A percentile compares a stretch with the other conserved stretches of the same genome.
phyloP scores from a whole-genome alignment of 2,113 vertebrate genomes.

The Alexandromys fortis region DNA sequence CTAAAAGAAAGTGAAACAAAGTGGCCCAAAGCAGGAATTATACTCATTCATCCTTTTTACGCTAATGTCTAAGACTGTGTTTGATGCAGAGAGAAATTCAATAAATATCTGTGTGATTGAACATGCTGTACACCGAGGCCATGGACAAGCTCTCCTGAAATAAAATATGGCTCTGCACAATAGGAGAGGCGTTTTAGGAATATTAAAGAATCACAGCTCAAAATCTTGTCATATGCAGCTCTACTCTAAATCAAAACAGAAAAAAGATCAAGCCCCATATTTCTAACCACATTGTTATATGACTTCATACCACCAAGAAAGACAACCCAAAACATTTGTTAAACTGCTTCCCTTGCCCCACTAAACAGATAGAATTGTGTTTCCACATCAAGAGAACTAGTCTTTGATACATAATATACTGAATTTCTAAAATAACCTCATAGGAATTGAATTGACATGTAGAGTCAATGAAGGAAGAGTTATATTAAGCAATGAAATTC shows the following conservation, averaged over 20 bases:
- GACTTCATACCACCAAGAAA: neutral
- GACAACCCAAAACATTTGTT: neutral
- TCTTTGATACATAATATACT: neutral
- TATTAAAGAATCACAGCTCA: neutral
- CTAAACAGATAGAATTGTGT: neutral
- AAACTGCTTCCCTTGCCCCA: neutral
- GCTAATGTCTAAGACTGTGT: neutral
- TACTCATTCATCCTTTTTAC: neutral
- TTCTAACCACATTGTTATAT: neutral
- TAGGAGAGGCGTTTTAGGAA: neutral
- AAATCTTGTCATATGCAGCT: neutral
- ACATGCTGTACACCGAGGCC: neutral
- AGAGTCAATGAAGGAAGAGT: neutral
- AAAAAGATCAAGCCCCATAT: neutral
- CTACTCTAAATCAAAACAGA: neutral
- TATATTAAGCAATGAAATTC: neutral
- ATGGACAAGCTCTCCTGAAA: neutral
- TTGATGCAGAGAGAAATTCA: neutral
- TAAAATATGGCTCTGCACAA: neutral
- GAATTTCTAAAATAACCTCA: neutral
- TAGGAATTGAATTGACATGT: neutral
- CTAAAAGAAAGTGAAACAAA: neutral
- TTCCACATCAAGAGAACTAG: neutral
- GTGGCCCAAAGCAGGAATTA: neutral
- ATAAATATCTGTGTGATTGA: slow-evolving; percentile 33